Conservation (phyloP, 2,888 invertebrate species). For the Drosophila sordidapex region DNA sequence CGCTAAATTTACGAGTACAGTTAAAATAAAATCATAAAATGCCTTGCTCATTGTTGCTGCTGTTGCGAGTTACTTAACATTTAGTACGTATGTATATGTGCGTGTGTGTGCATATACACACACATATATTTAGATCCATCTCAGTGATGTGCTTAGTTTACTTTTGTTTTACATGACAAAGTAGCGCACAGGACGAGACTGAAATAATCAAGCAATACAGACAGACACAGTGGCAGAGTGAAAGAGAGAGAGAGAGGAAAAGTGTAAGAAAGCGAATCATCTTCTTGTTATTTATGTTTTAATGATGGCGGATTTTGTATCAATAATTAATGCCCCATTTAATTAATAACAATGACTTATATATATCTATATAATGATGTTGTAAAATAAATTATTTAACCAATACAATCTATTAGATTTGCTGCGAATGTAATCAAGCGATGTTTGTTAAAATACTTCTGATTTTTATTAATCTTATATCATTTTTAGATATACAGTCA, state of each 20-base stretch:
- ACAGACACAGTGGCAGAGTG: background rate
- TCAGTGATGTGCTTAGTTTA: constrained; percentile 33
- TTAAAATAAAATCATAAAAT: constrained; percentile 78
- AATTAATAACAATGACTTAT: background rate
- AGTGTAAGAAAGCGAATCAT: background rate
- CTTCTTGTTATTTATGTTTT: background rate
- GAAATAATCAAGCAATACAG: constrained; percentile 8
- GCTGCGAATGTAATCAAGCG: background rate
- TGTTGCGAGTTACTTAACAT: constrained; percentile 42
- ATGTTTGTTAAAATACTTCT: background rate
- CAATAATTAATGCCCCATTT: background rate
- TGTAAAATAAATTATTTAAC: background rate
- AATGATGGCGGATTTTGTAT: background rate
- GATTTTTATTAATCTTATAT: background rate
- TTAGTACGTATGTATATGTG: background rate
- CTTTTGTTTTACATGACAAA: constrained; percentile 51
- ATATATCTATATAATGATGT: background rate
- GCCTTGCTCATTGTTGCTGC: constrained; percentile 44
- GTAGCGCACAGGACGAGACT: constrained; percentile 36
- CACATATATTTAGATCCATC: constrained; percentile 16
- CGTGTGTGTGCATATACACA: background rate
- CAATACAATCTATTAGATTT: background rate
- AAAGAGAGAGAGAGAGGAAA: background rate
- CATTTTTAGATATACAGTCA: background rate
- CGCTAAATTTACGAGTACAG: constrained; percentile 81